Percentiles rank a stretch among this genome's conserved stretches.
phyloP scores from a whole-genome alignment of 2,888 invertebrate genomes.

The Pteria penguin region DNA sequence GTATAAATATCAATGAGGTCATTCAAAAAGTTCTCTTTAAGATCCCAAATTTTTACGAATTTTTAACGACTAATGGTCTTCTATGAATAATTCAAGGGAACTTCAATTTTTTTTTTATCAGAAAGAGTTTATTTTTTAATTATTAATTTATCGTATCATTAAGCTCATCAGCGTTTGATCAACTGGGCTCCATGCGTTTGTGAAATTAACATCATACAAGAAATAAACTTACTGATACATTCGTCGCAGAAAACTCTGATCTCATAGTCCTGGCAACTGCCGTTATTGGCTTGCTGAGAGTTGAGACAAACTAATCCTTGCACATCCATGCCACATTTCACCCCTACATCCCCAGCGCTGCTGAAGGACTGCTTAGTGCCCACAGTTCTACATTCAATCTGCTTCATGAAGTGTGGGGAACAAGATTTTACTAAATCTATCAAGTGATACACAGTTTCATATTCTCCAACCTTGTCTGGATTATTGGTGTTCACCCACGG shows the following conservation, averaged over 20 bases:
- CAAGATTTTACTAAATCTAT: slow-evolving; percentile 58
- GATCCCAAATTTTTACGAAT: too few species aligned
- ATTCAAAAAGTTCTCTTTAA: too few species aligned
- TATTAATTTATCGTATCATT: too few species aligned
- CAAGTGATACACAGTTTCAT: slow-evolving; percentile 59
- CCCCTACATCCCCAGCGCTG: slow-evolving; percentile 85
- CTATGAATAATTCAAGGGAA: too few species aligned
- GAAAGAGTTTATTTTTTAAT: too few species aligned
- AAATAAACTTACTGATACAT: slow-evolving; percentile 38
- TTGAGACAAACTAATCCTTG: slow-evolving; percentile 85
- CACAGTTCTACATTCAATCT: slow-evolving; percentile 64
- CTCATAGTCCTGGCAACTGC: slow-evolving; percentile 73
- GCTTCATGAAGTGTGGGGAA: slow-evolving; percentile 35
- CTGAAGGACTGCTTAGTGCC: slow-evolving; percentile 55
- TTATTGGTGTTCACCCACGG: slow-evolving; percentile 68
- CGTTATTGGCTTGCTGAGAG: slow-evolving; percentile 54
- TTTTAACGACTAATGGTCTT: too few species aligned
- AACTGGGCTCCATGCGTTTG: too few species aligned
- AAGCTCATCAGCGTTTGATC: too few species aligned
- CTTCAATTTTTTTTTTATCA: too few species aligned
- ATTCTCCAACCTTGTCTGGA: slow-evolving; percentile 58
- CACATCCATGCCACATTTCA: slow-evolving; percentile 53
- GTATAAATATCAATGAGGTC: too few species aligned
- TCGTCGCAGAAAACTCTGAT: slow-evolving; percentile 74
- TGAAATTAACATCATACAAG: too few species aligned